Evolutionary conservation across 2,113 vertebrate species (phyloP).

Genomic region (Archilochus colubris): DNA sequence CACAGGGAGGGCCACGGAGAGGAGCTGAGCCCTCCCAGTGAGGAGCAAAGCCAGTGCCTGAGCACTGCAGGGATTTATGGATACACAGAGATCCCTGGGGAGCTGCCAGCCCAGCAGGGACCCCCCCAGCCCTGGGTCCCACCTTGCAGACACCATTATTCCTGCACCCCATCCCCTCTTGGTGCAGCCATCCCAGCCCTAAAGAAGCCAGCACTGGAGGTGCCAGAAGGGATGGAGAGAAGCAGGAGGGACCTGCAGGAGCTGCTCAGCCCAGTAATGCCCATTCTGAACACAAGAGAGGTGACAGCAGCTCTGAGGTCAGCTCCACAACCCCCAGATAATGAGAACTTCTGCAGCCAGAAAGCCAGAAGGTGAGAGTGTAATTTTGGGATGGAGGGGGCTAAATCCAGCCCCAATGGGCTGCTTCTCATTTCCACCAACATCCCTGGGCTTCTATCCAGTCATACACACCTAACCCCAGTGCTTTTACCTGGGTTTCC

Average conservation of each 20-base stretch:
- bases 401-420: background rate
- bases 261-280: background rate
- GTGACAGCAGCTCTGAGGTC: background rate
- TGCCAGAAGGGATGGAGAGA: background rate
- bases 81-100: background rate
- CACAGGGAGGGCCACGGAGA: accelerated
- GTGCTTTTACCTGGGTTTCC: background rate
- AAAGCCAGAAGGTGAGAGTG: accelerated
- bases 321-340: background rate
- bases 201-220: background rate
- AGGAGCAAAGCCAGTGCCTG: background rate
- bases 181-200: background rate
- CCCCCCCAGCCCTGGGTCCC: background rate
- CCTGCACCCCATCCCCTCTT: background rate
- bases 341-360: background rate
- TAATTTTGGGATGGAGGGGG: background rate
- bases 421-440: background rate
- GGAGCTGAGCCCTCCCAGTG: background rate
- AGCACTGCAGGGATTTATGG: background rate
- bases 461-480: background rate
- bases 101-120: background rate
- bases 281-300: background rate
- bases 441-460: background rate
- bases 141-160: background rate
- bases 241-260: background rate